Conservation (phyloP, 2,113 vertebrate genomes). For the Litocranius walleri region DNA sequence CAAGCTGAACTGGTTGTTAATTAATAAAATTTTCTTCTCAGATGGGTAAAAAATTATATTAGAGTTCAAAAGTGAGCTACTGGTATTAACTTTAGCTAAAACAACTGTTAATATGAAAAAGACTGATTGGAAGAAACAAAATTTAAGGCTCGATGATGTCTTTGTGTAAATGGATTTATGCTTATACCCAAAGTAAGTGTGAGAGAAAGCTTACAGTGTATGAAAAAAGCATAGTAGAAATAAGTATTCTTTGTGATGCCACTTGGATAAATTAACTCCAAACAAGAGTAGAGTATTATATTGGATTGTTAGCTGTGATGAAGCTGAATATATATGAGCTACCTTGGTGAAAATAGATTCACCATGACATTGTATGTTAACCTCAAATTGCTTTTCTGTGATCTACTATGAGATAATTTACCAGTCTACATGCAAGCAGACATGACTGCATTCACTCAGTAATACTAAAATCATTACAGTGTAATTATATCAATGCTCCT, state of each 20-base stretch:
- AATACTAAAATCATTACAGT: background rate
- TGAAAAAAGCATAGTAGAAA: background rate
- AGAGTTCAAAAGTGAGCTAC: background rate
- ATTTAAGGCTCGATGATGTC: background rate
- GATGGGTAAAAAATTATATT: background rate
- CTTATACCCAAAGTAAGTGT: background rate
- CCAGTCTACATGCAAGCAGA: background rate
- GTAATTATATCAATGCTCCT: background rate
- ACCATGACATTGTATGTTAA: background rate
- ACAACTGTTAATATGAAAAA: background rate
- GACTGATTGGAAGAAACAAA: background rate
- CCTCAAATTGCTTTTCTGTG: rapidly evolving
- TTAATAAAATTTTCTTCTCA: slow-evolving; percentile 24
- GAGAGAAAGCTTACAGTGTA: background rate
- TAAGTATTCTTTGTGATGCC: too few relatives aligned
- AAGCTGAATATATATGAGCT: rapidly evolving
- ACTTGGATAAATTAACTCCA: background rate
- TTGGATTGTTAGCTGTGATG: too few relatives aligned
- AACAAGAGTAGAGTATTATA: background rate
- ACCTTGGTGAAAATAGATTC: background rate
- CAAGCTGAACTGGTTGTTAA: background rate
- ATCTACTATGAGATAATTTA: background rate
- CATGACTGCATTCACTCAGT: background rate
- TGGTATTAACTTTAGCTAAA: background rate
- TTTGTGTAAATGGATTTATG: background rate